Conservation (phyloP, 2,888 invertebrate genomes). For the Pandemis corylana region DNA sequence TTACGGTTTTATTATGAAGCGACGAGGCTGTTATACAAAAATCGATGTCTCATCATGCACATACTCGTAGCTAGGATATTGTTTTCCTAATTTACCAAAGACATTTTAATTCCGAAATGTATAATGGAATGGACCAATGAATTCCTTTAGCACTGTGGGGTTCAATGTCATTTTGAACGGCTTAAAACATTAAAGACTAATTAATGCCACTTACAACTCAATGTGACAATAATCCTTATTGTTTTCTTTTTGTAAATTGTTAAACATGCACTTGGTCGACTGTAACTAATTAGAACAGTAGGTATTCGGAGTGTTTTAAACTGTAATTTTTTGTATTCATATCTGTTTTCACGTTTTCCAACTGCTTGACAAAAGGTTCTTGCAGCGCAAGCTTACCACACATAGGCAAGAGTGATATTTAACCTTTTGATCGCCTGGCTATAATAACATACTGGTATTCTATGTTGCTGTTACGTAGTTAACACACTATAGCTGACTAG, state of each 20-base stretch:
- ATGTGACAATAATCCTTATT: no score
- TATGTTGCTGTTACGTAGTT: not conserved
- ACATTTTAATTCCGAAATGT: not conserved
- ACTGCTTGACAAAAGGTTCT: slow-evolving; percentile 16
- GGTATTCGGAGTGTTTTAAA: not conserved
- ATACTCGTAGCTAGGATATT: not conserved
- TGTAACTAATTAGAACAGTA: not conserved
- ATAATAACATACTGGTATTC: not conserved
- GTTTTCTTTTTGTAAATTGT: no score
- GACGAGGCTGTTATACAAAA: not conserved
- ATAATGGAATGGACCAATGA: no score
- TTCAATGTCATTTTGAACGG: no score
- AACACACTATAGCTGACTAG: not conserved
- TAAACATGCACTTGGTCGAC: no score
- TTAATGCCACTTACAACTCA: no score
- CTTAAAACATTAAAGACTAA: no score
- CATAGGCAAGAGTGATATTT: not conserved
- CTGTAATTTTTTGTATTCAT: not conserved
- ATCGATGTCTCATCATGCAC: not conserved
- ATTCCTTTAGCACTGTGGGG: no score
- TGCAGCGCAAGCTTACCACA: not conserved
- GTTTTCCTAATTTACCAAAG: slow-evolving; percentile 1
- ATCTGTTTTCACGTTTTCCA: not conserved
- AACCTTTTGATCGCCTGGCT: not conserved
- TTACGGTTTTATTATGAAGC: not conserved